Base-by-base conservation (phyloP, 2,113 vertebrate species). In the Corydoras sp. region DNA sequence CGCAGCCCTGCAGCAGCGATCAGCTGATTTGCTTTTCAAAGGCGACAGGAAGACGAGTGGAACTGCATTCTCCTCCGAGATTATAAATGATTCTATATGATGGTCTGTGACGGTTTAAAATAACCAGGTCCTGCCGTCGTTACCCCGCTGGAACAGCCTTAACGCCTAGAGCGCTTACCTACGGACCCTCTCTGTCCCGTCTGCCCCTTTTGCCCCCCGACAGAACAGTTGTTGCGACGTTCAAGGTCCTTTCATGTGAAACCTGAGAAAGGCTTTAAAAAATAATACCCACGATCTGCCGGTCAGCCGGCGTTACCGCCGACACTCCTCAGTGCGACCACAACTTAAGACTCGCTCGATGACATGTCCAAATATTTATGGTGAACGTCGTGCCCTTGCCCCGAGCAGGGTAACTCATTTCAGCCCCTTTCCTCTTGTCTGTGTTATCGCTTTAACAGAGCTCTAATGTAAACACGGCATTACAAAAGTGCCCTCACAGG, bases 401-500 rank as follows among this genome's bases (percentile, higher is more conserved):
- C 80, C 83, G 79, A 81, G 84, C 84, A 83, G 81, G 85, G 83
- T 83, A 81, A 83, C 86, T 88, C 88, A 90, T 88, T 88, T 76
- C 79, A 79, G 78, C 80, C 79, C 71, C 35, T 53, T 62, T 7
- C 5, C 53, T 74, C 12, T 43, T 35, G 64, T 68, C 56, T 61
- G 31, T 77, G 82, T 85, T 86, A 86, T 87, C 83, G 6, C 80
- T 84, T 71, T 73, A 73, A 29, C 72, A 59, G 69, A 62, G 18
- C 71, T 84, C 84, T 77, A 84, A 87, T 85, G 84, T 88, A 89
- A 89, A 87, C 88, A 89, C 74, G 69, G 76, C 81, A 84, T 86
- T 87, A 88, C 87, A 85, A 89, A 89, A 87, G 86, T 87, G 81
- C 83, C 85, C 82, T 88, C 88, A 86, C 88, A 83, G 83, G 76